Percentiles rank a stretch among this genome's conserved stretches.
phyloP scores from a whole-genome alignment of 2,888 invertebrate species.

The Troides oblongomaculatus region DNA sequence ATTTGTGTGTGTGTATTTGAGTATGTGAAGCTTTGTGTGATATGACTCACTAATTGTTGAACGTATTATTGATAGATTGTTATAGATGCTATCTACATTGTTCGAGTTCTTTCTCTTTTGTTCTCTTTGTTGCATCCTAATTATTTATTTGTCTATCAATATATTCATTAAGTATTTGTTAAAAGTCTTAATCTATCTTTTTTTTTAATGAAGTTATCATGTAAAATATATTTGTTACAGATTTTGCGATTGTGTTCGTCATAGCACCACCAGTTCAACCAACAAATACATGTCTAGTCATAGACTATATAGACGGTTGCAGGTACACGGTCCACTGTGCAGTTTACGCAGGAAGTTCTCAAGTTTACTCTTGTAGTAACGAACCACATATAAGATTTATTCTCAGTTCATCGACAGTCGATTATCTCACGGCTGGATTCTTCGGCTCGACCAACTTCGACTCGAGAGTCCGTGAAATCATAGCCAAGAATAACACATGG shows the following conservation, averaged over 20 bases:
- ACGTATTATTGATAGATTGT: too few species aligned
- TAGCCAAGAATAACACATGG: slow-evolving; percentile 50
- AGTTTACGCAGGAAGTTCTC: slow-evolving; percentile 42
- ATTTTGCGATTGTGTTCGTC: slow-evolving; percentile 33
- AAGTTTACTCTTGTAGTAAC: slow-evolving; percentile 44
- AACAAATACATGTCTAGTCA: slow-evolving; percentile 41
- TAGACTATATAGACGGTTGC: slow-evolving; percentile 40
- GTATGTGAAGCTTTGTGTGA: too few species aligned
- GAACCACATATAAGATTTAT: slow-evolving; percentile 51
- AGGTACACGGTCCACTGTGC: slow-evolving; percentile 52
- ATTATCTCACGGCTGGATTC: slow-evolving; percentile 46
- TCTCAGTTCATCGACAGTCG: slow-evolving; percentile 42
- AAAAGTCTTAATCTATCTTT: too few species aligned
- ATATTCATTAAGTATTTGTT: not conserved
- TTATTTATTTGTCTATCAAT: too few species aligned
- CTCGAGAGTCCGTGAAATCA: slow-evolving; percentile 52
- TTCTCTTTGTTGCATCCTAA: too few species aligned
- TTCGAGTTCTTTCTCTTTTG: too few species aligned
- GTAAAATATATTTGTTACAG: slow-evolving; percentile 37
- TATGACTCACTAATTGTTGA: too few species aligned
- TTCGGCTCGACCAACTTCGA: slow-evolving; percentile 69
- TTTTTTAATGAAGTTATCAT: not conserved
- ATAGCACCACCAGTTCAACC: slow-evolving; percentile 28
- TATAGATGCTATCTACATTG: too few species aligned
- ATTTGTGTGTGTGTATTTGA: too few species aligned